Base-by-base conservation (phyloP, 1,140 invertebrate species). In the Bactericera cockerelli region DNA sequence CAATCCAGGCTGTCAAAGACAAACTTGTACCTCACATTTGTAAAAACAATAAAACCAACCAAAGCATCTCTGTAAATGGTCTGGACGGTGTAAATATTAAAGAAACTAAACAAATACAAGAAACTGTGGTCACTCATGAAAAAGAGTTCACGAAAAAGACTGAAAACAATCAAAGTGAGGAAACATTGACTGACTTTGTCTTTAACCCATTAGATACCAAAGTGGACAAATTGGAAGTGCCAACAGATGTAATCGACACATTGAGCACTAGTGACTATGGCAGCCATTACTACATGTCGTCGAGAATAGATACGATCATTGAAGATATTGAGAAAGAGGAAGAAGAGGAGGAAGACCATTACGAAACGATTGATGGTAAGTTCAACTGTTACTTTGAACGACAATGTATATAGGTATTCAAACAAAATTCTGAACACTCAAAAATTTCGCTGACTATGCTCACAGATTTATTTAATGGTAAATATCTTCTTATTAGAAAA, bases 11-110 rank as follows among this genome's bases (percentile, higher is more conserved):
- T 14, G 81, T 83, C 1, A 76, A 76, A 66, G 72, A 79, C 58
- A 83, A 84, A 67, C 70, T 84, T 61, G 78, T 83, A 61, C 82
- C 82, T 22, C 82, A 85, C 69, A 79, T 85, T 33, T 84, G 82
- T 70, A 81, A 81, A 76, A n/a, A 4, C 19, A 3, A 22, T 8
- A 49, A 49, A 49, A n/a, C 6, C 3, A 49, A 49, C 19, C 4
- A 49, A 6, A n/a, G 8, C 3, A 49, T 4, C 19, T 6, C 8
- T 4, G 22, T 10, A 16, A 49, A 19, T 19, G 22, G 22, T 6
- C 4, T 19, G 22, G 42, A 49, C 19, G 4, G 6, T n/a, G n/a
- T 19, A 49, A 49, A 49, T 4, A 16, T 49, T 16, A 22, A 4
- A 6, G 22, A 19, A 8, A 19, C 22, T 6, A n/a, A n/a, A n/a